Base-by-base conservation (phyloP, 1,140 invertebrate species). In the Bombus impatiens region DNA sequence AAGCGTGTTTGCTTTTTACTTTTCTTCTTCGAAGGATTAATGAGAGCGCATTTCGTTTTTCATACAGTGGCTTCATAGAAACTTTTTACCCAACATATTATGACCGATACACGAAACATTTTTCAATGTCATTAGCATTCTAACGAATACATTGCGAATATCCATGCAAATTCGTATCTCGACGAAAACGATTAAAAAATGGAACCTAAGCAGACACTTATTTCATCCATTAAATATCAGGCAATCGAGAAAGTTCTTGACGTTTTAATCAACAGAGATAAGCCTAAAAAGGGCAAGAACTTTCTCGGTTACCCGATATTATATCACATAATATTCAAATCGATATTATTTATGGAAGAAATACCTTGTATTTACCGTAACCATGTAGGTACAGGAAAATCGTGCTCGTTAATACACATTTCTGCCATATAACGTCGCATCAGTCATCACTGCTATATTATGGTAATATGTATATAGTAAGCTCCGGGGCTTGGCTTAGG, bases 391-490 rank as follows among this genome's bases (percentile, higher is more conserved):
- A 47, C 6, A 47, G 28, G 28, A 47, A 44, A 74, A 74, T 47
- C 15, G 9, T 32, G 42, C n/a, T 22, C 44, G 42, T 44, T 44
- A 47, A 47, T 32, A 47, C 28, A n/a, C 15, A 44, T 74, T 47
- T 74, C 40, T 44, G 5, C 3, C 71, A 44, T 74, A 10, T 44
- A 47, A 44, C n/a, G 71, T n/a, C 15, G 42, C n/a, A 74, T 44
- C 71, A 22, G 71, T 71, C 37, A 40, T 71, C 37, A 2, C 68
- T 71, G 37, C 37, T 71, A 40, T 71, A 71, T 71, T 40, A 71
- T 71, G 68, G 68, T 71, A 71, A 40, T 71, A 53, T n/a, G 42
- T 44, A 74, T 74, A 74, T 22, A 42, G 37, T 42, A 28, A 44
- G 70, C 70, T n/a, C 0, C 37, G 37, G 25, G 35, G 28, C 40